Evolutionary conservation across 2,113 vertebrate genomes (phyloP), one percentile per base, ranked within the genome.

Genomic region (Salminus brasiliensis): DNA sequence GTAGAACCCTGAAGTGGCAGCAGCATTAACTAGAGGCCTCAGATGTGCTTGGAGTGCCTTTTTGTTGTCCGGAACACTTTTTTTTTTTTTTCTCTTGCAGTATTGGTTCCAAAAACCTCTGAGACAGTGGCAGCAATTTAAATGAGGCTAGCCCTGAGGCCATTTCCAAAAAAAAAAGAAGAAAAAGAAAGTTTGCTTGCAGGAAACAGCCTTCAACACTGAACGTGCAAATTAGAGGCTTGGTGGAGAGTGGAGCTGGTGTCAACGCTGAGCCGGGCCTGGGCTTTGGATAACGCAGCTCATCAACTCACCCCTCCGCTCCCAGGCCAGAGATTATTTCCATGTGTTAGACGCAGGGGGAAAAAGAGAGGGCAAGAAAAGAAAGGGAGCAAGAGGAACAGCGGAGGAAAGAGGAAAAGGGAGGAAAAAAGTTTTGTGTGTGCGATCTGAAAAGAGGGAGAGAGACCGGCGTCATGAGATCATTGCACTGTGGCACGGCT

Each of bases 401-500:
- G 53, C 5, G 2, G 34, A 67, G 80, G 84, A 87, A 86, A 76
- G 59, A 81, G 69, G 49, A 27, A 12, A 41, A 41, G 41, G 36
- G 5, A 32, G 16, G 59, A 65, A 39, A 62, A 84, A 82, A 53
- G 79, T 72, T n/a, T 89, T 89, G 86, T 85, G 85, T 63, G 85
- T 43, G 65, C 81, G 77, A 80, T 85, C 79, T 75, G 84, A 52
- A 76, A 45, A 66, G 25, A 82, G 70, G 83, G 86, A 78, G 84
- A 85, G 86, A 86, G 85, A 90, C 87, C 86, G 78, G 80, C 82
- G 72, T 55, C 59, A 83, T 89, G 74, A 84, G 85, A 63, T 84
- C 36, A 84, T 85, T 27, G 78, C 81, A 78, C 80, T 90, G 86
- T 87, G 88, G 86, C 78, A 88, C 88, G 89, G 87, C 59, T 89